Evolutionary conservation across 1,140 invertebrate species (phyloP).

Genomic region (Drosophila nikananu): DNA sequence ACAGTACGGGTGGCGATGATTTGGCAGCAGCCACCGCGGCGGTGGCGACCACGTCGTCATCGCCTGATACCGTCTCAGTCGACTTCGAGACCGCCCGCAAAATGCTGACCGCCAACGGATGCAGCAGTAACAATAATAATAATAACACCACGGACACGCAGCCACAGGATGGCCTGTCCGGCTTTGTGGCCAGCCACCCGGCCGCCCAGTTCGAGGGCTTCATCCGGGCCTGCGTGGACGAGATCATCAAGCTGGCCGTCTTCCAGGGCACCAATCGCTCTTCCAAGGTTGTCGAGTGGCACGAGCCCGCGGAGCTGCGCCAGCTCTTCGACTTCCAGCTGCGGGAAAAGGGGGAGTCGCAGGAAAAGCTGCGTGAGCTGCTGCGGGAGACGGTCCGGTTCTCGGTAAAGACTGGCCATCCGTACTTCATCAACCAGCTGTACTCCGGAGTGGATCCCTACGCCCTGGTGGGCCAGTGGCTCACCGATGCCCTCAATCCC

Average conservation of each 20-base stretch:
- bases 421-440: conserved; percentile 94
- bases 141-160: conserved; percentile 28
- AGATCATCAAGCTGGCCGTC: conserved; percentile 90
- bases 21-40: conserved; percentile 59
- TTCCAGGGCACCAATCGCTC: conserved; percentile 90
- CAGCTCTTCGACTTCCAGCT: conserved; percentile 89
- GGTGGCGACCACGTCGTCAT: conserved; percentile 54
- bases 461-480: conserved; percentile 93
- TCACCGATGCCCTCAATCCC: conserved; percentile 94
- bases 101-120: conserved; percentile 51
- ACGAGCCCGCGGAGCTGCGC: conserved; percentile 89
- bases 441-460: conserved; percentile 95
- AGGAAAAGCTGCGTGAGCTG: conserved; percentile 89
- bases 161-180: conserved; percentile 47
- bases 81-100: conserved; percentile 57
- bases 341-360: conserved; percentile 87
- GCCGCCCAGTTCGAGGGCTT: conserved; percentile 89
- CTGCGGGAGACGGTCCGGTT: conserved; percentile 90
- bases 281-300: conserved; percentile 91
- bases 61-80: conserved; percentile 52
- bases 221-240: conserved; percentile 89
- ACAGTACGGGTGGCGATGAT: conserved; percentile 60
- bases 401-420: conserved; percentile 95
- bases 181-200: conserved; percentile 74
- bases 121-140: conserved; percentile 25